Percentiles rank a stretch among this genome's conserved stretches.
phyloP scores from a whole-genome alignment of 2,888 invertebrate species.

The Thysanoteuthis rhombus region DNA sequence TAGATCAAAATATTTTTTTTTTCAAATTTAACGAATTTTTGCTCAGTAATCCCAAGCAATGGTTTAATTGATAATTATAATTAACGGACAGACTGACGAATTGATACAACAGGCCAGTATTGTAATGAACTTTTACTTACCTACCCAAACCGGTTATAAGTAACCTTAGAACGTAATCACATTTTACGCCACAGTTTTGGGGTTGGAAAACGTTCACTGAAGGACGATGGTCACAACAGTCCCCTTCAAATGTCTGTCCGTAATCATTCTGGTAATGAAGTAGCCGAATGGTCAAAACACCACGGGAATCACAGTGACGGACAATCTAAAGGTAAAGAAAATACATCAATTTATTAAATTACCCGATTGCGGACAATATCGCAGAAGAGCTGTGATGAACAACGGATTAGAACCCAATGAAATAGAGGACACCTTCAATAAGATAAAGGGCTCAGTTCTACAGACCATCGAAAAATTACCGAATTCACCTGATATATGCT shows the following conservation, averaged over 20 bases:
- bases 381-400: background rate
- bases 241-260: conserved; percentile 45
- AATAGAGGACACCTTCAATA: too few species aligned
- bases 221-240: conserved; percentile 43
- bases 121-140: conserved; percentile 33
- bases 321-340: background rate
- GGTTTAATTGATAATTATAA: too few species aligned
- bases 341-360: background rate
- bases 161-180: conserved; percentile 48
- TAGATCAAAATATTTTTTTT: too few species aligned
- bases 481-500: too few species aligned
- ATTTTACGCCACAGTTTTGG: conserved; percentile 39
- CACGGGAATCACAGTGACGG: conserved; percentile 32
- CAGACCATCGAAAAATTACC: too few species aligned
- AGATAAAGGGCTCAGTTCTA: too few species aligned
- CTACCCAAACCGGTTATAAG: conserved; percentile 46
- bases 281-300: conserved; percentile 43
- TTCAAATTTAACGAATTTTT: too few species aligned
- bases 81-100: too few species aligned
- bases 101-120: too few species aligned
- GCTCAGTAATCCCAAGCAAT: too few species aligned
- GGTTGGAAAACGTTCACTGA: background rate
- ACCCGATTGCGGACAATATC: background rate
- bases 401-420: too few species aligned
- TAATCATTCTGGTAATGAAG: conserved; percentile 40